Evolutionary conservation across 2,888 invertebrate genomes (phyloP).

Genomic region (Ariolimax columbianus): DNA sequence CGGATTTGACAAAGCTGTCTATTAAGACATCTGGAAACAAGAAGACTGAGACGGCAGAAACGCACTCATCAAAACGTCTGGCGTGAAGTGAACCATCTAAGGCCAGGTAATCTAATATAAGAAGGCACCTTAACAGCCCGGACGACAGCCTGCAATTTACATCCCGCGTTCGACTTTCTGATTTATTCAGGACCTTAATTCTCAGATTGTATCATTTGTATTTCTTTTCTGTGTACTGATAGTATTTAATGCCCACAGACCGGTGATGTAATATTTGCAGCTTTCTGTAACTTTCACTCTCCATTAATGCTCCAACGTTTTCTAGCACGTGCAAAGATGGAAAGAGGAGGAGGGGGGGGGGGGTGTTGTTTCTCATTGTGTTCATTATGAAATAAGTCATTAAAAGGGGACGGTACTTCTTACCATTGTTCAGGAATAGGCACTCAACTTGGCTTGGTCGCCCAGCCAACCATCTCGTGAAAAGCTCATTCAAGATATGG

Average conservation of each 20-base stretch:
- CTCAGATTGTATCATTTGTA: background rate
- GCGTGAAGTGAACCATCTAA: too few relatives aligned
- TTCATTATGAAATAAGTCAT: background rate
- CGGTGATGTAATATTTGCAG: background rate
- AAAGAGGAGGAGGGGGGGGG: background rate
- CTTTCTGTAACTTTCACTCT: background rate
- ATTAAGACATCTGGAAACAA: too few relatives aligned
- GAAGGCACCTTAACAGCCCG: background rate
- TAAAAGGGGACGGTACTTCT: background rate
- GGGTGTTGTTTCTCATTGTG: background rate
- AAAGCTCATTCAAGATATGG: conserved; percentile 25
- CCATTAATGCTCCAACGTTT: background rate
- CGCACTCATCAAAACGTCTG: too few relatives aligned
- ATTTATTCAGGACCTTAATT: background rate
- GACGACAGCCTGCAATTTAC: background rate
- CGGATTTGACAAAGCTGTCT: too few relatives aligned
- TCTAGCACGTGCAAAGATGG: background rate
- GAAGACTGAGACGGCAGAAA: too few relatives aligned
- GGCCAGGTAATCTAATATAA: background rate
- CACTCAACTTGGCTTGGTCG: conserved; percentile 28
- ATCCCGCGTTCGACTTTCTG: background rate
- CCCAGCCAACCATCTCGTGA: conserved; percentile 34
- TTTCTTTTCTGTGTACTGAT: background rate
- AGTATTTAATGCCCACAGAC: background rate
- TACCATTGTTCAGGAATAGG: conserved; percentile 12